phyloP scores from a whole-genome alignment of 2,888 invertebrate genomes.

The Sesia bembeciformis region DNA sequence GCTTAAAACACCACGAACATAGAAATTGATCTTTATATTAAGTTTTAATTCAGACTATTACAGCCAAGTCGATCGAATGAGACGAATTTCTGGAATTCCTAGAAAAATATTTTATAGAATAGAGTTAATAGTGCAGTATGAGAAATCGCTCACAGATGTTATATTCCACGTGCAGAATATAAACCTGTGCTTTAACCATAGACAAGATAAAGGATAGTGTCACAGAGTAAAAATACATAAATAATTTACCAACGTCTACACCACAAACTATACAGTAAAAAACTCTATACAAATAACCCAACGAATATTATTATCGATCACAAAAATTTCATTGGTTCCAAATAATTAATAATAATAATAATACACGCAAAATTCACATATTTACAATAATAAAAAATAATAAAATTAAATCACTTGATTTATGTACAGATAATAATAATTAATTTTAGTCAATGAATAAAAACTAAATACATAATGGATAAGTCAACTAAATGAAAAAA shows the following conservation, averaged over 20 bases:
- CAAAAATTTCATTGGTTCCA: slow-evolving; percentile 49
- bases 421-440: slow-evolving; percentile 14
- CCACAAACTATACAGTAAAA: slow-evolving; percentile 61
- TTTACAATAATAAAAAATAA: slow-evolving; percentile 54
- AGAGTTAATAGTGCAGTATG: neutral
- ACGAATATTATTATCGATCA: slow-evolving; percentile 46
- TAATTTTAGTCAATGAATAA: slow-evolving; percentile 14
- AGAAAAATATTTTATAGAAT: no score
- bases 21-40: no score
- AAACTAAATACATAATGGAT: neutral
- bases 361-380: slow-evolving; percentile 59
- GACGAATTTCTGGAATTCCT: no score
- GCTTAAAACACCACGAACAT: no score
- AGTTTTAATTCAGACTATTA: no score
- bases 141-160: slow-evolving; percentile 20
- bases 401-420: slow-evolving; percentile 57
- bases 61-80: no score
- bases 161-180: slow-evolving; percentile 30
- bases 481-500: neutral
- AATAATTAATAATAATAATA: slow-evolving; percentile 41
- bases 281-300: slow-evolving; percentile 57
- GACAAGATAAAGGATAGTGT: slow-evolving; percentile 16
- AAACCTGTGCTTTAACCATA: slow-evolving; percentile 23
- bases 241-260: slow-evolving; percentile 42
- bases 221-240: slow-evolving; percentile 34